phyloP scores from a whole-genome alignment of 2,888 invertebrate genomes.

The Lycia hirtaria region DNA sequence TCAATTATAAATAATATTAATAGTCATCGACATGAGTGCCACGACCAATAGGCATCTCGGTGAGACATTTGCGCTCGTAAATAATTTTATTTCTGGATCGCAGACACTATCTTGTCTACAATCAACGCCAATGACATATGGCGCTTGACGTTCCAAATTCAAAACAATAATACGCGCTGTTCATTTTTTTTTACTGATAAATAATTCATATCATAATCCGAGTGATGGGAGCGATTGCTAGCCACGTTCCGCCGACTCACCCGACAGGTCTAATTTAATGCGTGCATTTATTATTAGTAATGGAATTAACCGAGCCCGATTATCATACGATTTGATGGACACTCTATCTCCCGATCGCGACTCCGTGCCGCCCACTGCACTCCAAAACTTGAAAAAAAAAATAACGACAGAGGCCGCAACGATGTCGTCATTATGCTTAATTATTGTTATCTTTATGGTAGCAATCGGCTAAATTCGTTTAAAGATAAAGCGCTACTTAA shows the following conservation, averaged over 20 bases:
- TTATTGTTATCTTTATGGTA: constrained; percentile 84
- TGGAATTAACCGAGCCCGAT: constrained; percentile 84
- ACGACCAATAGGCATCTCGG: constrained; percentile 44
- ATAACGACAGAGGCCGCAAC: constrained; percentile 58
- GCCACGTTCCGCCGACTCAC: constrained; percentile 79
- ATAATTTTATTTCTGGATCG: constrained; percentile 53
- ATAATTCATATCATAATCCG: constrained; percentile 85
- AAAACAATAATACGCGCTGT: constrained; percentile 77
- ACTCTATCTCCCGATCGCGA: constrained; percentile 78
- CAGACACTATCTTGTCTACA: constrained; percentile 62
- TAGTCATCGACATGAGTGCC: constrained; percentile 42
- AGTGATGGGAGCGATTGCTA: constrained; percentile 77
- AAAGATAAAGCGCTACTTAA: constrained; percentile 72
- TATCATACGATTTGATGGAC: constrained; percentile 85
- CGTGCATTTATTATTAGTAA: constrained; percentile 85
- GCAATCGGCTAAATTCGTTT: constrained; percentile 76
- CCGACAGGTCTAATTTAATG: constrained; percentile 84
- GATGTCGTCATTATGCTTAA: constrained; percentile 80
- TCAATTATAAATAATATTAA: constrained; percentile 28
- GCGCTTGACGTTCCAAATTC: constrained; percentile 70
- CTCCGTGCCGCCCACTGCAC: constrained; percentile 75
- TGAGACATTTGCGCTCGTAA: constrained; percentile 56
- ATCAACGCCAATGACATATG: constrained; percentile 65
- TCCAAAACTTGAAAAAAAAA: constrained; percentile 58
- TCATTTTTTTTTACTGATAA: constrained; percentile 78